Conservation (phyloP, 2,113 vertebrate genomes). For the Neodon shergylaensis region DNA sequence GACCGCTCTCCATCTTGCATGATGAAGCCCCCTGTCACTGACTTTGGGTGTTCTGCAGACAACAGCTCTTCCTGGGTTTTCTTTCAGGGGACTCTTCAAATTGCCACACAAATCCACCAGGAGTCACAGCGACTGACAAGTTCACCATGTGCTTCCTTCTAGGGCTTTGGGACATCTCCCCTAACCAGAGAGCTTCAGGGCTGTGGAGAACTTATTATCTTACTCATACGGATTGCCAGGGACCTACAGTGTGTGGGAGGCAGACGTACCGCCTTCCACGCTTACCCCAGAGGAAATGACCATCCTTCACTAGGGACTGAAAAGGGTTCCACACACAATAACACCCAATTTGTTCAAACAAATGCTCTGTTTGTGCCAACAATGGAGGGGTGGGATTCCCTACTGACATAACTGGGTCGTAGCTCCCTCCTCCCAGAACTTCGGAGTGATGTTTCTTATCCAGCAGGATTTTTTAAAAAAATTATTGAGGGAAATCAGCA, state of each 20-base stretch:
- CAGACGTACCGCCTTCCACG: not conserved
- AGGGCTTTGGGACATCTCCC: not conserved
- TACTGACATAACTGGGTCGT: constrained; percentile 62
- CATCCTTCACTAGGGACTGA: not conserved
- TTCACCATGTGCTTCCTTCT: not conserved
- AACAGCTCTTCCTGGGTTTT: not conserved
- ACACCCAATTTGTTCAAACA: constrained; percentile 16
- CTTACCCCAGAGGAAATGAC: not conserved
- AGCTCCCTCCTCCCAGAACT: constrained; percentile 56
- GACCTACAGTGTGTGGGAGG: not conserved
- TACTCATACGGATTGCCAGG: not conserved
- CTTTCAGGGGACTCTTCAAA: not conserved
- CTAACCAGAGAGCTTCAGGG: not conserved
- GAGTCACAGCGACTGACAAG: not conserved
- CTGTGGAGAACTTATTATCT: rapidly evolving
- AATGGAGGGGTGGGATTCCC: not conserved
- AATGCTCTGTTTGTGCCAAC: constrained; percentile 62
- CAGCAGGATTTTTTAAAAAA: constrained; percentile 54
- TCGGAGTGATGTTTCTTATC: constrained; percentile 48
- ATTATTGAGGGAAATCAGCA: not conserved
- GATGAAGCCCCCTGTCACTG: not conserved
- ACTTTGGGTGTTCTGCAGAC: not conserved
- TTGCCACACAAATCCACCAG: not conserved
- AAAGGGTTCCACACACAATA: not conserved
- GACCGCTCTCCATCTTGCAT: rapidly evolving